A percentile compares a stretch with the other conserved stretches of the same genome.
Evolutionary conservation across 2,888 invertebrate species (phyloP).

Genomic region (Thumatha senex): DNA sequence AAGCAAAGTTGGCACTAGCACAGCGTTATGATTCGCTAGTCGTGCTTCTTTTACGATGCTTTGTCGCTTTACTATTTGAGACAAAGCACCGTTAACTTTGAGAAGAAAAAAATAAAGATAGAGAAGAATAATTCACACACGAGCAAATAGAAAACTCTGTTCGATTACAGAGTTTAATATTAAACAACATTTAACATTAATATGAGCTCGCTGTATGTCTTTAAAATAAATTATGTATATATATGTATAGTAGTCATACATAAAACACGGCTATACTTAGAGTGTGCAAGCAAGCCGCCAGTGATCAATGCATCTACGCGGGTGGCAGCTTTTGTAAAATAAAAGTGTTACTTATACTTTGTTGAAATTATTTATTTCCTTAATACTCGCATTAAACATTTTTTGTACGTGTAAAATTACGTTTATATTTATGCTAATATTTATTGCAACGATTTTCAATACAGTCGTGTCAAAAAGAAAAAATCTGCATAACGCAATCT

Average conservation of each 20-base stretch:
- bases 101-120: no score
- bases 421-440: constrained; percentile 19
- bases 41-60: no score
- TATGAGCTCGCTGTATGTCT: no score
- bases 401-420: constrained; percentile 28
- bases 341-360: constrained; percentile 33
- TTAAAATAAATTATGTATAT: neutral
- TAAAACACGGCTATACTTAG: constrained; percentile 18
- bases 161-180: no score
- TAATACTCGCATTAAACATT: constrained; percentile 20
- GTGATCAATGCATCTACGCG: constrained; percentile 38
- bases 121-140: no score
- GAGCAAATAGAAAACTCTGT: no score
- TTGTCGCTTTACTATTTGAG: no score
- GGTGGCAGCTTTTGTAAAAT: constrained; percentile 38
- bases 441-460: constrained; percentile 13
- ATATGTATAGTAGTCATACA: constrained; percentile 11
- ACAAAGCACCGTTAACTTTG: no score
- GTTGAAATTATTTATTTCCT: constrained; percentile 41
- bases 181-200: no score
- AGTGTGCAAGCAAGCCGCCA: constrained; percentile 6
- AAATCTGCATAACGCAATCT: no score
- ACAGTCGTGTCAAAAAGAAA: neutral
- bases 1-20: no score
- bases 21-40: no score